Evolutionary conservation across 2,888 invertebrate species (phyloP), one percentile per base, ranked within the genome.

Genomic region (Lampropteryx suffumata): DNA sequence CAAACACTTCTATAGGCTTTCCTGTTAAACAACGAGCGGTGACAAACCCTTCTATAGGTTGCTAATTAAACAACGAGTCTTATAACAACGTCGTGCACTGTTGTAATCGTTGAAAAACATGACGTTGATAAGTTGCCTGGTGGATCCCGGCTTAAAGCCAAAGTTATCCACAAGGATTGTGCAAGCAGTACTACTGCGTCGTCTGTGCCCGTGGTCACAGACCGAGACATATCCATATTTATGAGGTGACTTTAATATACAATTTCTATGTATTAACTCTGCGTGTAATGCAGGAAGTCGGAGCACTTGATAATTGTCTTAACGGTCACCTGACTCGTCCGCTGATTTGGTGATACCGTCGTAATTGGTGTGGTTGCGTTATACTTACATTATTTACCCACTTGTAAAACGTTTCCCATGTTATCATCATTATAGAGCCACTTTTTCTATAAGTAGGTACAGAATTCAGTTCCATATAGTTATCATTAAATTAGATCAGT

Each of bases 241-340:
- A 90, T 89, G 85, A 90, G 82, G 76, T 77, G 82, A 81, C 81
- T 86, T 79, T 88, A 87, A 88, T 89, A 85, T 84, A 90, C 88
- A 86, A 88, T 89, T 89, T 90, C 88, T 88, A 89, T 89, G 88
- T 89, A 86, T 88, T 87, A 89, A 87, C 88, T 87, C 76, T 69
- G 69, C 74, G 68, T 73, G 84, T 86, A 85, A 86, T 82, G 82
- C 86, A 87, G 89, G 89, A 90, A 90, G 84, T 81, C 64, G 81
- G 66, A 70, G 72, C 76, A 76, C 73, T 74, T 72, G 73, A 70
- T 81, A 80, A 83, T 85, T 84, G 86, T 84, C 79, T 84, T 86
- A 89, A 88, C 87, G 87, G 88, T 87, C 84, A 79, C 77, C 79
- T 67, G 47, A 32, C 41, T 51, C 47, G 58, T 78, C 68, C 71